Evolutionary conservation across 2,113 vertebrate genomes (phyloP).

Genomic region (Sturnira hondurensis): DNA sequence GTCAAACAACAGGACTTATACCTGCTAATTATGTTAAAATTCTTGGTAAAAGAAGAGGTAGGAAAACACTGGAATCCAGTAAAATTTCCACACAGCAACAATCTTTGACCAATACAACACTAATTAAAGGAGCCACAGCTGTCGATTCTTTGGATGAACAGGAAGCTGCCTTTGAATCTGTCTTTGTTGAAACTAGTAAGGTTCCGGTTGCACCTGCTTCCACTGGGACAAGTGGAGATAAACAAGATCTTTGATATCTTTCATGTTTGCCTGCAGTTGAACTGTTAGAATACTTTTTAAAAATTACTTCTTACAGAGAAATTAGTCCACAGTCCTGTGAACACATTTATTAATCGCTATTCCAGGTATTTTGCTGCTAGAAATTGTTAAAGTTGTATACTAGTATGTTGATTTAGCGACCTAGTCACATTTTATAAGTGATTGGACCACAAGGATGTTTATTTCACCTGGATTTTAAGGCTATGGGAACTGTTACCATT

Average conservation of each 20-base stretch:
- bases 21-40: conserved; percentile 97
- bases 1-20: conserved; percentile 91
- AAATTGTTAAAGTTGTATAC: conserved; percentile 66
- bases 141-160: conserved; percentile 77
- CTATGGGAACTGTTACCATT: conserved; percentile 44
- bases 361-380: conserved; percentile 73
- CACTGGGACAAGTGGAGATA: conserved; percentile 77
- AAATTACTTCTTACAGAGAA: conserved; percentile 69
- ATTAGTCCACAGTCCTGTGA: conserved; percentile 67
- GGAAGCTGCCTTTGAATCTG: conserved; percentile 89
- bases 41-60: conserved; percentile 93
- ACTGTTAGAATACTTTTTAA: conserved; percentile 65
- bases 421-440: conserved; percentile 50
- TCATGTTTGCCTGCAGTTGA: conserved; percentile 55
- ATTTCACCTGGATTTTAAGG: conserved; percentile 51
- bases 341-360: conserved; percentile 71
- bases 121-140: conserved; percentile 64
- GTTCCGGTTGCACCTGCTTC: conserved; percentile 68
- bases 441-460: conserved; percentile 50
- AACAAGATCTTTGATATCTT: conserved; percentile 86
- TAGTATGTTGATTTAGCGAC: conserved; percentile 55
- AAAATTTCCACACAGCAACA: conserved; percentile 79
- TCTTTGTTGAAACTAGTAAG: conserved; percentile 84
- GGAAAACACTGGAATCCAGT: conserved; percentile 82
- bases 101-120: conserved; percentile 58